Base-by-base conservation (phyloP, 2,113 vertebrate species). In the Neodontobutis hainanensis region DNA sequence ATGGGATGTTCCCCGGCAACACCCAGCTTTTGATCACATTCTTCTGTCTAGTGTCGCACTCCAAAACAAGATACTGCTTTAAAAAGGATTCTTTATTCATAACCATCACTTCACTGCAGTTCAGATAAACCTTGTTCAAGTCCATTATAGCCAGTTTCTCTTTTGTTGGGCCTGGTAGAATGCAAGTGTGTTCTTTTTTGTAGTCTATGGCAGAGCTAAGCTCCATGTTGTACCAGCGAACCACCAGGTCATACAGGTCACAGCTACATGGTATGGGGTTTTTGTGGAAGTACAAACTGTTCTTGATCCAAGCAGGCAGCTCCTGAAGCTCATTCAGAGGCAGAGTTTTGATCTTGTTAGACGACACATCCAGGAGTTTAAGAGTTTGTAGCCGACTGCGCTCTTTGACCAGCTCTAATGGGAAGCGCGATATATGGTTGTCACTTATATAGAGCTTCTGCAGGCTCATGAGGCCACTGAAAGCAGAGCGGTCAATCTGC, bases 391-490 rank as follows among this genome's bases (percentile, higher is more conserved):
- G 73, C 57, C 92, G 93, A 12, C 77, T 88, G 44, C 91, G 91
- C 16, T 95, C 93, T 36, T 93, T 94, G 44, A 99, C 89, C 87
- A 99, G 93, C 87, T 98, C 97, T 84, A 95, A 50, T 0, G 96
- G 97, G 79, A 98, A 95, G 74, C 96, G 95, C 9, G 94, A 71
- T 74, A 99, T 93, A 75, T 83, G 93, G 84, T 99, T 99, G 46
- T 94, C 94, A 62, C 96, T 97, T 88, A 99, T 79, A 85, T 99
- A 99, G 19, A 99, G 93, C 88, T 93, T 97, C 75, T 96, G 95
- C 65, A 99, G 93, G 5, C 53, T 66, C 48, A 0, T 0, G 70
- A 98, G 91, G 64, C 93, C 92, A 0, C 93, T 91, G 16, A 99
- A 98, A 55, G 97, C 97, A 0, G 89, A 82, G 70, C 94, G 95